Evolutionary conservation across 1,140 invertebrate genomes (phyloP), one percentile per base, ranked within the genome.

Genomic region (Nasonia vitripennis): DNA sequence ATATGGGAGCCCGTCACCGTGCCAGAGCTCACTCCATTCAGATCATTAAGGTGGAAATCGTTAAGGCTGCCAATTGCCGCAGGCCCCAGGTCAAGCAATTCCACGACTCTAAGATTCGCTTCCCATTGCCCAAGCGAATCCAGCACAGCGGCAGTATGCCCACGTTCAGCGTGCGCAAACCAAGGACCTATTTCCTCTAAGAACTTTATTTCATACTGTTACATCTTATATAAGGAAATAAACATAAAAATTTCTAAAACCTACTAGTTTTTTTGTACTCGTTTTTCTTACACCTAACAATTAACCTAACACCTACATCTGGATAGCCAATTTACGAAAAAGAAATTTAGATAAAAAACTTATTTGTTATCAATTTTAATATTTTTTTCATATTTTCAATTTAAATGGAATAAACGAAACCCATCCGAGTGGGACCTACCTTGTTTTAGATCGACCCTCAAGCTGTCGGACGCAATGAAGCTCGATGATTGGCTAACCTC

Each of bases 1-100:
- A 99, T 92, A 99, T 99, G 99, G 99, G 98, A 86, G 99, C 99
- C 68, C 95, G 98, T 89, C 99, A 99, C 95, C 96, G 99, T 92
- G 99, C 99, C 71, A 95, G 99, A 86, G 98, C 99, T 83, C 98
- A 99, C 92, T 97, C 98, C 9, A 99, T 99, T 89, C 96, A 99
- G 95, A 99, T 99, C 89, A 99, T 99, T 91, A 97, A 98, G 94
- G 98, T 99, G 85, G 97, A 99, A 92, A 95, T 96, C 77, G 97
- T 99, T 12, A 95, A 96, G 87, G 97, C 98, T 37, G 94, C 94
- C 14, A 97, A 98, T 88, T 98, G 98, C 90, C 95, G 98, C 88
- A 95, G 99, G 90, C 96, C 98, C 7, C 96, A 98, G 90, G 96
- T 99, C 27, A 99, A 99, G 94, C 98, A 99, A 94, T 99, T 99